These are phyloP conservation scores for Epiperipatus broadwayi DNA, from an alignment of 2,888 invertebrate genomes.

Conservation along the genomic window DNA sequence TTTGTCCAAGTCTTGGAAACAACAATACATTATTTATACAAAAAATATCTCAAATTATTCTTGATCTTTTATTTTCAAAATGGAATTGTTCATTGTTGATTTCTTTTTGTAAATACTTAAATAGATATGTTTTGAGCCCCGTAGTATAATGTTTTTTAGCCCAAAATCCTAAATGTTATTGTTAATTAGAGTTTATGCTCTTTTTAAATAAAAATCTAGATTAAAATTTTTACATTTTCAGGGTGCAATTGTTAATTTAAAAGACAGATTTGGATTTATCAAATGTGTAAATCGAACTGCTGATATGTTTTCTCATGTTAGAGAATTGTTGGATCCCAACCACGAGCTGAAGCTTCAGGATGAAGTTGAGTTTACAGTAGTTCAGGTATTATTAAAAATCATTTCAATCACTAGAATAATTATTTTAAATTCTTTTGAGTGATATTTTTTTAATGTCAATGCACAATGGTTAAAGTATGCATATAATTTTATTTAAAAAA, in stretches of 20 bases:
- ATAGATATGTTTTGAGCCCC: too few relatives aligned
- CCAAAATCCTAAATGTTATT: too few relatives aligned
- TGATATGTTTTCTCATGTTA: slow-evolving; percentile 74
- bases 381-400: slow-evolving; percentile 35
- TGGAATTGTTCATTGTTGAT: too few relatives aligned
- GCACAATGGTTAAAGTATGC: too few relatives aligned
- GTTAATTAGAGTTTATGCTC: not conserved
- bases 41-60: too few relatives aligned
- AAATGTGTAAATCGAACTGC: slow-evolving; percentile 58
- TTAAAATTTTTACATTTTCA: slow-evolving; percentile 30
- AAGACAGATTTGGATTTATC: slow-evolving; percentile 81
- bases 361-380: slow-evolving; percentile 79
- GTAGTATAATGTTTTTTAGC: too few relatives aligned
- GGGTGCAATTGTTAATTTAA: slow-evolving; percentile 61
- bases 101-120: too few relatives aligned
- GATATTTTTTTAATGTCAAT: too few relatives aligned
- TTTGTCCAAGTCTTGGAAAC: too few relatives aligned
- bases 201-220: not conserved
- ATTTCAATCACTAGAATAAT: slow-evolving; percentile 5
- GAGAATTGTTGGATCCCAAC: slow-evolving; percentile 69
- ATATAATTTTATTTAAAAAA: not conserved
- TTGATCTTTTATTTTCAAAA: too few relatives aligned
- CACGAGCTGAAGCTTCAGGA: slow-evolving; percentile 46
- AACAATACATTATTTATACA: too few relatives aligned
- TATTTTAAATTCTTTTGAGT: not conserved